Conservation (phyloP, 2,113 vertebrate genomes). For the Callorhinus ursinus region DNA sequence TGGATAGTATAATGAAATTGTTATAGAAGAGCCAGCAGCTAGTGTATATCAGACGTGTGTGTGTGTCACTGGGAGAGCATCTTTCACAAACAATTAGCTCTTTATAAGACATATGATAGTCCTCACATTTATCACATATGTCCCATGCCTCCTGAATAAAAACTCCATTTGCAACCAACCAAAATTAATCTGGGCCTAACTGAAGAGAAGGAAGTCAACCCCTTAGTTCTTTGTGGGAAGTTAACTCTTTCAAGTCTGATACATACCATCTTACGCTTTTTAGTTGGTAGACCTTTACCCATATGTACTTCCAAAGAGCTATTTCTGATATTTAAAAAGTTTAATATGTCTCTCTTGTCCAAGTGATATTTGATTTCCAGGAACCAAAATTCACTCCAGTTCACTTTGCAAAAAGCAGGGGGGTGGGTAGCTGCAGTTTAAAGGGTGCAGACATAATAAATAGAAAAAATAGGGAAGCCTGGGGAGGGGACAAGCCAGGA, state of each 20-base stretch:
- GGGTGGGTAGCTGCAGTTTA: background rate
- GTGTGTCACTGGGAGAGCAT: constrained; percentile 1
- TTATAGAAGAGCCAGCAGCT: background rate
- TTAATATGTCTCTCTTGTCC: background rate
- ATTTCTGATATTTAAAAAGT: constrained; percentile 1
- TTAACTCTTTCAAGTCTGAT: constrained; percentile 21
- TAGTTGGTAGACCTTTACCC: background rate
- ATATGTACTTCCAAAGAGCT: background rate
- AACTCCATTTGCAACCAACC: constrained; percentile 32
- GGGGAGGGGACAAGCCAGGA: background rate
- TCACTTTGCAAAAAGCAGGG: background rate
- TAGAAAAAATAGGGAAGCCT: background rate
- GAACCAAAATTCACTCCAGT: background rate
- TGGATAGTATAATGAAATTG: constrained; percentile 53
- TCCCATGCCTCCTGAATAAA: constrained; percentile 11
- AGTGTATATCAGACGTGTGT: background rate
- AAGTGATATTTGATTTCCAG: background rate
- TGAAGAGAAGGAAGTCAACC: background rate
- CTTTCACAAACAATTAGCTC: constrained; percentile 61
- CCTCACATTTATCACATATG: constrained; percentile 20
- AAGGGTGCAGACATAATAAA: background rate
- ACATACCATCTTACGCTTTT: background rate
- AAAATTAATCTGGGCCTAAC: background rate
- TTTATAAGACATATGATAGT: constrained; percentile 42
- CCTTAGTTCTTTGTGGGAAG: background rate